phyloP scores from a whole-genome alignment of 2,797 vertebrate genomes.

The Onychomys torridus region DNA sequence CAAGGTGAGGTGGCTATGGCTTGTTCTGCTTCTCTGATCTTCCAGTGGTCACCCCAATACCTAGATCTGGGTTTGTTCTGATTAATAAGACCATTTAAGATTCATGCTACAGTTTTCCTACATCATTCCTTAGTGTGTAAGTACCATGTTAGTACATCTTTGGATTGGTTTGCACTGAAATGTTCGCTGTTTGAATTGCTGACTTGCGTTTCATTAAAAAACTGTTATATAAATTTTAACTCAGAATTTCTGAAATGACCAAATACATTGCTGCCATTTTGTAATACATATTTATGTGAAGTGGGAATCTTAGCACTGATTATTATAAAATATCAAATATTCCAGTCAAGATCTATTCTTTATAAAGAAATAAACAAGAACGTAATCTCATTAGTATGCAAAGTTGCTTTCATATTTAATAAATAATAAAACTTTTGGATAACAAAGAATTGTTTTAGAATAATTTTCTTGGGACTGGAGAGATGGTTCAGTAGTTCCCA shows the following conservation, averaged over 20 bases:
- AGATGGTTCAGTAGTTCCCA: neutral
- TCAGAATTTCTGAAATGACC: neutral
- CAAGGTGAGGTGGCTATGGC: too few relatives aligned
- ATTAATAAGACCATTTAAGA: too few relatives aligned
- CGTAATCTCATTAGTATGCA: neutral
- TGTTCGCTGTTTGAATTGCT: neutral
- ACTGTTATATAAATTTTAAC: neutral
- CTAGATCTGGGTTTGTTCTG: too few relatives aligned
- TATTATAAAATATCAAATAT: neutral
- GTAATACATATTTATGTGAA: neutral
- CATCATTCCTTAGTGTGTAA: rapidly evolving
- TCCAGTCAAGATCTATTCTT: neutral
- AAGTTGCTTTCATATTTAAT: neutral
- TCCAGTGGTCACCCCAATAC: too few relatives aligned
- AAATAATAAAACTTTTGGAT: neutral
- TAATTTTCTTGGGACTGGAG: neutral
- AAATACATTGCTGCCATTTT: neutral
- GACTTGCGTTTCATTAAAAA: neutral
- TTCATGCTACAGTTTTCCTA: neutral
- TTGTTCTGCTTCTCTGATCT: too few relatives aligned
- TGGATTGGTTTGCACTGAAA: neutral
- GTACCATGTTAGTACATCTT: neutral
- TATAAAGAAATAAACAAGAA: neutral
- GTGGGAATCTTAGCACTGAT: neutral
- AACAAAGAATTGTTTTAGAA: neutral